Evolutionary conservation across 2,113 vertebrate species (phyloP), one percentile per base, ranked within the genome.

Genomic region (Ageneiosus marmoratus): DNA sequence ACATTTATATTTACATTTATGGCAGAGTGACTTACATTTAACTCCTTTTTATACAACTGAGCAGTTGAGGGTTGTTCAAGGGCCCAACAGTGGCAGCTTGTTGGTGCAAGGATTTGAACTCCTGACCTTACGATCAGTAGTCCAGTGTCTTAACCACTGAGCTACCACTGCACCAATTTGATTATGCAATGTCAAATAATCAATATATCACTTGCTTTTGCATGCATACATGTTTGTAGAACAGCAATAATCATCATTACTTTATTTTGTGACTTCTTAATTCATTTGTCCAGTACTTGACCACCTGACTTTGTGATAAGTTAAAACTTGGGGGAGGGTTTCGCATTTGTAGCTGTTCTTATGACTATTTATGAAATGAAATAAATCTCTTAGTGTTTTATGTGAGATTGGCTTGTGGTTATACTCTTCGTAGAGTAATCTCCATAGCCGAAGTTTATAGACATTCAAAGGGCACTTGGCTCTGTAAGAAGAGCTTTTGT

Each of bases 151-250:
- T n/a, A n/a, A n/a, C n/a, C n/a, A n/a, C n/a, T n/a, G n/a, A n/a
- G n/a, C n/a, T n/a, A n/a, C n/a, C n/a, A n/a, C n/a, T n/a, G n/a
- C n/a, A n/a, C n/a, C n/a, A n/a, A n/a, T n/a, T n/a, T n/a, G n/a
- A n/a, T n/a, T n/a, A n/a, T n/a, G n/a, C n/a, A n/a, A n/a, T n/a
- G n/a, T n/a, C n/a, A n/a, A n/a, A n/a, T n/a, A n/a, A n/a, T n/a
- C n/a, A n/a, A n/a, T n/a, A n/a, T n/a, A n/a, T n/a, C 13, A 11
- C 55, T 53, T 75, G 65, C 55, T 81, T 81, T 77, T 56, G 20
- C 44, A 48, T 72, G 20, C 29, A n/a, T 29, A n/a, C 46, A 29
- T 50, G 27, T 20, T 37, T 62, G 37, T 27, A 41, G 1, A 15
- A 27, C 55, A 77, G 76, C 20, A n/a, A 58, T 29, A n/a, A n/a